Evolutionary conservation across 53 echinoderm and acorn worm species (phyloP).

Genomic region (Actinopyga echinites): DNA sequence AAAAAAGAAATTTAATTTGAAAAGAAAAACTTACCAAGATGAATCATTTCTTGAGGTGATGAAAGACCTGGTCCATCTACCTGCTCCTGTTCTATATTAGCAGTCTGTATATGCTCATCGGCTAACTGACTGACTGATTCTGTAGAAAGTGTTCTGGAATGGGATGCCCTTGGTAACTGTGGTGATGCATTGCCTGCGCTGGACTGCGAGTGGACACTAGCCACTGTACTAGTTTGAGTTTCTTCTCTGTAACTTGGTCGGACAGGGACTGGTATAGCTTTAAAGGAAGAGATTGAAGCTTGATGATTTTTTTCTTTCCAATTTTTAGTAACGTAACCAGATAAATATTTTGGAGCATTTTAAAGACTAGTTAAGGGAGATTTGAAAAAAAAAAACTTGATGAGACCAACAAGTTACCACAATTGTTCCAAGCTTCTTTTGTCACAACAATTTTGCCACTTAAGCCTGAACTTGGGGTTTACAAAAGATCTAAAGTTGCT

Average conservation of each 20-base stretch:
- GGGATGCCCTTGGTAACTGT: not conserved
- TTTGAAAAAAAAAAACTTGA: too few species aligned
- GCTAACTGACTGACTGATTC: conserved; percentile 22
- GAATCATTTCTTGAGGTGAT: conserved; percentile 26
- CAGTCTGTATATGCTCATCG: conserved; percentile 9
- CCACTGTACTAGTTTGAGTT: not conserved
- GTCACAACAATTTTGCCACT: too few species aligned
- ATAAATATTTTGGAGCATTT: too few species aligned
- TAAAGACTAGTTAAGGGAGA: too few species aligned
- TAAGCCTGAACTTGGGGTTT: too few species aligned
- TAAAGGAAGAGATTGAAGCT: conserved; percentile 6
- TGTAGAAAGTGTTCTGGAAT: conserved; percentile 13
- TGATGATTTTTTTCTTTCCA: too few species aligned
- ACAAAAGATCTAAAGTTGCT: too few species aligned
- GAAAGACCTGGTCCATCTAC: not conserved
- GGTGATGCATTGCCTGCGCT: not conserved
- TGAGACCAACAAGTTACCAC: too few species aligned
- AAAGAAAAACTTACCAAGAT: not conserved
- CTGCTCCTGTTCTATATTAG: not conserved
- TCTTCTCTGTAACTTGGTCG: not conserved
- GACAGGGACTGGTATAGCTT: conserved; percentile 5
- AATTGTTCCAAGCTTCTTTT: too few species aligned
- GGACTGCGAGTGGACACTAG: conserved; percentile 6
- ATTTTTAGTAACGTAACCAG: too few species aligned
- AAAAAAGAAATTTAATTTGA: not conserved